Evolutionary conservation across 1,140 invertebrate species (phyloP).

Genomic region (Drosophila lowei): DNA sequence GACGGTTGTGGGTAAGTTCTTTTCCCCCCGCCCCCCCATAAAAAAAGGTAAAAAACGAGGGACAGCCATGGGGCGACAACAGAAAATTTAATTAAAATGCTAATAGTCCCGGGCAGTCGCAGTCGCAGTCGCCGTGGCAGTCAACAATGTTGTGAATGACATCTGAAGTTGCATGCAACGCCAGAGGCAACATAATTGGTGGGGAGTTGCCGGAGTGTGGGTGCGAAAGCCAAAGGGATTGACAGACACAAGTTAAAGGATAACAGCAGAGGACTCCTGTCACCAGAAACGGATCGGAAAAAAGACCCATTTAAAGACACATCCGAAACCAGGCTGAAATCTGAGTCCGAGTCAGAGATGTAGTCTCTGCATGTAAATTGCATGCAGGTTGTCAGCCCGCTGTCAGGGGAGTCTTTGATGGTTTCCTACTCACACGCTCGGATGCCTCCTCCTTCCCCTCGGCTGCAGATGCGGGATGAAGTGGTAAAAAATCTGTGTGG

Average conservation of each 20-base stretch:
- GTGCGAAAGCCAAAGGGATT: conserved; percentile 18
- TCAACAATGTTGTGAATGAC: conserved; percentile 72
- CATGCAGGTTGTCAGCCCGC: conserved; percentile 51
- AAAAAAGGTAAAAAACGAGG: conserved; percentile 11
- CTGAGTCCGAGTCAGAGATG: conserved; percentile 7
- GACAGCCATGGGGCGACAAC: conserved; percentile 46
- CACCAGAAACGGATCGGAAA: background rate
- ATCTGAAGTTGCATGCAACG: conserved; percentile 18
- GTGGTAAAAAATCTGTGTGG: too few species aligned
- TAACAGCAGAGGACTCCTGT: conserved; percentile 25
- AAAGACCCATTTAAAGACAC: conserved; percentile 35
- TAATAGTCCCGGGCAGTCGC: conserved; percentile 56
- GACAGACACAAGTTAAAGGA: conserved; percentile 44
- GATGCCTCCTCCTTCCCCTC: background rate
- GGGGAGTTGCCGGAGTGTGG: too few species aligned
- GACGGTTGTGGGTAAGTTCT: conserved; percentile 88
- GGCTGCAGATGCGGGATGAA: background rate
- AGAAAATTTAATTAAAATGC: conserved; percentile 81
- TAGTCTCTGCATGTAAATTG: conserved; percentile 39
- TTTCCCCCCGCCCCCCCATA: background rate
- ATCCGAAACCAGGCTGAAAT: conserved; percentile 22
- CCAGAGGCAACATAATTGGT: conserved; percentile 66
- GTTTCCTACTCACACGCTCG: background rate
- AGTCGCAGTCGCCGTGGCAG: background rate
- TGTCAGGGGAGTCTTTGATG: conserved; percentile 40